Conservation (phyloP, 2,797 vertebrate species). For the Cossypha dichroa region DNA sequence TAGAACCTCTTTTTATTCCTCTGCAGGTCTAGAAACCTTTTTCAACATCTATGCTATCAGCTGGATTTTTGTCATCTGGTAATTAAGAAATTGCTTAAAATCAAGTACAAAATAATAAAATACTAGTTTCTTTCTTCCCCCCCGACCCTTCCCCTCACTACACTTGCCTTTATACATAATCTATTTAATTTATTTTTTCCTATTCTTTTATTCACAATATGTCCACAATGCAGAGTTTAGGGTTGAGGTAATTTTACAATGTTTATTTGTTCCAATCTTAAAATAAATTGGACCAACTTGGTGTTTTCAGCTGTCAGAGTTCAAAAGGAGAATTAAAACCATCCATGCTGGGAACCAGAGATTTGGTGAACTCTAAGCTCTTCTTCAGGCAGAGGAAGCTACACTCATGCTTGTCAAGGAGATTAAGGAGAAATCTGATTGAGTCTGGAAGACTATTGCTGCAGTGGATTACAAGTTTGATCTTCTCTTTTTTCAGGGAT, state of each 20-base stretch:
- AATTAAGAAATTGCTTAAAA: neutral
- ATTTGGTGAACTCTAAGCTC: conserved; percentile 40
- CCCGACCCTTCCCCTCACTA: neutral
- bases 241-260: neutral
- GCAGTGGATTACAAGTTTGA: conserved; percentile 69
- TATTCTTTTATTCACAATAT: neutral
- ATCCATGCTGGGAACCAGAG: neutral
- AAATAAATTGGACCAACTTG: neutral
- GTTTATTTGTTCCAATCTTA: neutral
- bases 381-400: conserved; percentile 36
- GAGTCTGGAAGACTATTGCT: conserved; percentile 60
- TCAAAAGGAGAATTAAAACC: conserved; percentile 49
- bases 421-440: conserved; percentile 68
- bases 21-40: neutral
- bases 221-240: neutral
- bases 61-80: neutral
- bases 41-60: neutral
- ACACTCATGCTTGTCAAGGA: conserved; percentile 55
- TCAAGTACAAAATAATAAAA: neutral
- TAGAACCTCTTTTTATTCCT: neutral
- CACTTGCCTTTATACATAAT: neutral
- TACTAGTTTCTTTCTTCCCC: neutral
- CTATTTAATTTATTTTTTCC: neutral
- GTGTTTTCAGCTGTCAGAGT: conserved; percentile 9
- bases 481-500: conserved; percentile 56